Percentiles rank a stretch among this genome's conserved stretches.
Conservation (phyloP, 2,113 vertebrate species). For the Equus przewalskii region DNA sequence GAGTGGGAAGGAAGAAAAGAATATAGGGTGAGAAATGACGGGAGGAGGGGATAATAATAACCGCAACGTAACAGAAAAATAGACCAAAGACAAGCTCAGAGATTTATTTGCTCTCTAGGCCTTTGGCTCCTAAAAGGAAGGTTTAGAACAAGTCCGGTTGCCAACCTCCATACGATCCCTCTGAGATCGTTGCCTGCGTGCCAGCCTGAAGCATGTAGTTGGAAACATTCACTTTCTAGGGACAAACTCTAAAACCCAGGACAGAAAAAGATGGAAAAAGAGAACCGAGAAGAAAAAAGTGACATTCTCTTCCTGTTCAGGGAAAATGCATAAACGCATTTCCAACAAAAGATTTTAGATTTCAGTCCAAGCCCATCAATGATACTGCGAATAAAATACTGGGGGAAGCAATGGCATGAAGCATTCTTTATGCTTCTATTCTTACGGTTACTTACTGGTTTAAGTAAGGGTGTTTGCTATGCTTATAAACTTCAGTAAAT, state of each 20-base stretch:
- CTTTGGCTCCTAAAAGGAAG: not conserved
- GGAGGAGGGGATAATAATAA: not conserved
- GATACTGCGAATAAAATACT: conserved; percentile 41
- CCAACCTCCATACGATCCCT: not conserved
- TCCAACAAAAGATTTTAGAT: conserved; percentile 56
- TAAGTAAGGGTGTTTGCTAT: not conserved
- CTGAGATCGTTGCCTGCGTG: not conserved
- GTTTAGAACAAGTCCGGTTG: not conserved
- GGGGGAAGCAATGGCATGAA: not conserved
- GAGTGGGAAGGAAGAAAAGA: conserved; percentile 43
- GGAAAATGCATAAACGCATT: not conserved
- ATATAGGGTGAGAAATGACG: conserved; percentile 29
- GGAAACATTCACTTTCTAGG: conserved; percentile 41
- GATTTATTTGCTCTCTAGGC: not conserved
- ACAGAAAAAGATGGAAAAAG: conserved; percentile 32
- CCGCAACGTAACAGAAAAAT: conserved; percentile 47
- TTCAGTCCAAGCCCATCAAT: conserved; percentile 15
- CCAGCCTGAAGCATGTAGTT: not conserved
- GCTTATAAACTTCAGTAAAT: conserved; percentile 30
- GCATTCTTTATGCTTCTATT: conserved; percentile 14
- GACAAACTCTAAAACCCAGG: conserved; percentile 49
- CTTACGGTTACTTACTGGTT: conserved; percentile 41
- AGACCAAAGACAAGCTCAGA: conserved; percentile 42
- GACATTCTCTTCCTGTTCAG: conserved; percentile 25
- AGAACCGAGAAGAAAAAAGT: conserved; percentile 19